A percentile compares a stretch with the other conserved stretches of the same genome.
phyloP scores from a whole-genome alignment of 2,797 vertebrate genomes.

The Heteromormyrus szaboi region DNA sequence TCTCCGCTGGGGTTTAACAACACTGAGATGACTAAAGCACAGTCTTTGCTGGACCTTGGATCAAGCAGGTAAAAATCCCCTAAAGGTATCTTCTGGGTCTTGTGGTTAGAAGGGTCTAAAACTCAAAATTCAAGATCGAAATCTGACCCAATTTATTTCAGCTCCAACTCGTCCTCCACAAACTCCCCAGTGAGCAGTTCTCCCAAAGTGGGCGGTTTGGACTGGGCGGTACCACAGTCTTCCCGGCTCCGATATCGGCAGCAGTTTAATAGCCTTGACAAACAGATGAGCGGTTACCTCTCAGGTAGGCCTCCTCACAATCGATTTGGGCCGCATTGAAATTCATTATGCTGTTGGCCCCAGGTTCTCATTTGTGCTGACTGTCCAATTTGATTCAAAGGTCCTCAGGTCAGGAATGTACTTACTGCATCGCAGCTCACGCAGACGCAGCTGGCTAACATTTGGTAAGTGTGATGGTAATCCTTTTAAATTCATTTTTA shows the following conservation, averaged over 20 bases:
- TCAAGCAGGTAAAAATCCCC: constrained; percentile 75
- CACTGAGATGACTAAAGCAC: constrained; percentile 69
- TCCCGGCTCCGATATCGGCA: constrained; percentile 92
- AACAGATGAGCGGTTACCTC: constrained; percentile 87
- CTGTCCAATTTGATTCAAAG: constrained; percentile 50
- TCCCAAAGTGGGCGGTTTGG: constrained; percentile 69
- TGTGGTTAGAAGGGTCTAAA: background rate
- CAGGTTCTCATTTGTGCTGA: background rate
- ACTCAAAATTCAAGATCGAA: background rate
- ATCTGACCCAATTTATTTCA: constrained; percentile 36
- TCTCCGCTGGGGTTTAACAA: constrained; percentile 65
- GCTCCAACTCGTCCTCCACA: constrained; percentile 81
- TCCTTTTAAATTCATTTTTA: constrained; percentile 5
- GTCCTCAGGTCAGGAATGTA: constrained; percentile 87
- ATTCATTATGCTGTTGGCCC: background rate
- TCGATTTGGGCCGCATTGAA: background rate
- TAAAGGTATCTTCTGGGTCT: background rate
- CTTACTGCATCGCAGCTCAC: constrained; percentile 88
- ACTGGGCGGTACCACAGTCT: constrained; percentile 92
- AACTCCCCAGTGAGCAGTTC: constrained; percentile 75
- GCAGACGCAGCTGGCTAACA: constrained; percentile 91
- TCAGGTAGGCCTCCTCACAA: constrained; percentile 65
- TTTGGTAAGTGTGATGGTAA: constrained; percentile 75
- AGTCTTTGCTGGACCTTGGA: constrained; percentile 81
- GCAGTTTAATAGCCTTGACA: constrained; percentile 92